Conservation (phyloP, 2,888 invertebrate genomes). For the Fissipunctia ypsillon region DNA sequence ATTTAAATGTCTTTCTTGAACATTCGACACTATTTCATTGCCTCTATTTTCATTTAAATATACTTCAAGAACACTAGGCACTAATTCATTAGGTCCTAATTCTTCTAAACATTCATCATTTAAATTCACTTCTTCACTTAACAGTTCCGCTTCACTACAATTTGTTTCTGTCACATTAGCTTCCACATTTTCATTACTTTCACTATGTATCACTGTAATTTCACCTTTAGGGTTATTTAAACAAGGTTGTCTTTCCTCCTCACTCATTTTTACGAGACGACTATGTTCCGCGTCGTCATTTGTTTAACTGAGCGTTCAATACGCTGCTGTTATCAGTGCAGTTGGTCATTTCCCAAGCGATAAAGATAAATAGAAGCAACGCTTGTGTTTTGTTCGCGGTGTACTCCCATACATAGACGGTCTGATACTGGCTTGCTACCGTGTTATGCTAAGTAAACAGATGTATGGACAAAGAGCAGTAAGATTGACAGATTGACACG, state of each 20-base stretch:
- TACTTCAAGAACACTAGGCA: conserved; percentile 27
- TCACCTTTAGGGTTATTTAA: conserved; percentile 61
- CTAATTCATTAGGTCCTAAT: conserved; percentile 14
- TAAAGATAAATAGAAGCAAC: conserved; percentile 73
- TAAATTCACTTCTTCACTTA: conserved; percentile 51
- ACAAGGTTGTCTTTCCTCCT: conserved; percentile 74
- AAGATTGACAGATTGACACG: conserved; percentile 36
- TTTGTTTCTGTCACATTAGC: conserved; percentile 46
- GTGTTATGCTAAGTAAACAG: conserved; percentile 78
- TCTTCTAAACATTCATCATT: conserved; percentile 27
- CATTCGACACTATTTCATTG: neutral
- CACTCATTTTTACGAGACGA: conserved; percentile 75
- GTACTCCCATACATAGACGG: conserved; percentile 61
- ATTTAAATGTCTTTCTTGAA: conserved; percentile 28
- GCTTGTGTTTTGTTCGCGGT: conserved; percentile 65
- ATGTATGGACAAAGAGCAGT: conserved; percentile 75
- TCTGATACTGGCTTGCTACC: conserved; percentile 73
- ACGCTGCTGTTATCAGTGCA: conserved; percentile 68
- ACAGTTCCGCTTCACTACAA: conserved; percentile 44
- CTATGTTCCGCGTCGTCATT: conserved; percentile 38
- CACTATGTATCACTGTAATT: conserved; percentile 47
- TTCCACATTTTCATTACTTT: conserved; percentile 34
- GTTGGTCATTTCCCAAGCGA: conserved; percentile 71
- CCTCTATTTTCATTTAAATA: conserved; percentile 33
- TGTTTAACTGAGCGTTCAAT: conserved; percentile 64